Evolutionary conservation across 1,140 invertebrate genomes (phyloP).

Genomic region (Sitobion miscanthi): DNA sequence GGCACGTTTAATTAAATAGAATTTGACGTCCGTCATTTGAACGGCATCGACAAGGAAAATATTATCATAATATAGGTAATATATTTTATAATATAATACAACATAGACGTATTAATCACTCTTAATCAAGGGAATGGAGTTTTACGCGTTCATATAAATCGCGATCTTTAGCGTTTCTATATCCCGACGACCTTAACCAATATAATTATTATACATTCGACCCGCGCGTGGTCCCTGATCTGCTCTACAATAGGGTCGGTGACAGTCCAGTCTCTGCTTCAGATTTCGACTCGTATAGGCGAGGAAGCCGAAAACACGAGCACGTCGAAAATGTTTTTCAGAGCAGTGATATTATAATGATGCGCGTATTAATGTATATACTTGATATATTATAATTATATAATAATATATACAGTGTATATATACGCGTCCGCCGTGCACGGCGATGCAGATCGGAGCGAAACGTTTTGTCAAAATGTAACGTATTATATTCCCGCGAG

Average conservation of each 20-base stretch:
- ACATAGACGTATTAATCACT: neutral
- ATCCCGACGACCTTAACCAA: too few species aligned
- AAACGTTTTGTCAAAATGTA: conserved; percentile 47
- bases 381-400: neutral
- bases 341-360: neutral
- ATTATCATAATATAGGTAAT: neutral
- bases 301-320: neutral
- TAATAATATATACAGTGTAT: neutral
- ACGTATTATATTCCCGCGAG: neutral
- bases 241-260: too few species aligned
- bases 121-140: neutral
- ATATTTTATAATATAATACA: neutral
- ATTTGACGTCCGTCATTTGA: too few species aligned
- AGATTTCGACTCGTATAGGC: neutral
- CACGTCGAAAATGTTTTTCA: neutral
- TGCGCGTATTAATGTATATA: neutral
- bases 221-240: too few species aligned
- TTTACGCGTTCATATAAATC: neutral
- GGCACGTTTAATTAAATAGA: too few species aligned
- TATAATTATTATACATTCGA: neutral
- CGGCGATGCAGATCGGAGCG: neutral
- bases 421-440: too few species aligned
- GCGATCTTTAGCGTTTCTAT: too few species aligned
- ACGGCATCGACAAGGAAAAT: neutral
- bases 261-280: neutral